These are phyloP conservation scores for Caenorhabditis briggsae DNA, from an alignment of 1,140 invertebrate genomes.

Conservation along the genomic window DNA sequence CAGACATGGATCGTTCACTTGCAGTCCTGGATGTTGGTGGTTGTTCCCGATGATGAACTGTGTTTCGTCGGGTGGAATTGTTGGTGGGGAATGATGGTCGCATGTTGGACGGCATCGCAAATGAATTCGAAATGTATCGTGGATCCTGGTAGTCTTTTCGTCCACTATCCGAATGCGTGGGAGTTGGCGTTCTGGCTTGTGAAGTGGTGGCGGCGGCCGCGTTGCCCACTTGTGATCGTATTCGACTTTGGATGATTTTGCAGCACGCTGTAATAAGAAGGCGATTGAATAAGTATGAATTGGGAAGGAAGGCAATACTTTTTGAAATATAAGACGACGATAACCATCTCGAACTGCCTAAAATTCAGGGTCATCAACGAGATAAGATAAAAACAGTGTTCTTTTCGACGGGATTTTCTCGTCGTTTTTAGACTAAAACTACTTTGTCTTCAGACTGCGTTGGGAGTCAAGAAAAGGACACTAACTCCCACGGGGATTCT, in stretches of 20 bases:
- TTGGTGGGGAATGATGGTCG: conserved; percentile 17
- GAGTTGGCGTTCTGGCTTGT: conserved; percentile 39
- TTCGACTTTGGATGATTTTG: conserved; percentile 44
- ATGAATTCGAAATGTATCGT: conserved; percentile 39
- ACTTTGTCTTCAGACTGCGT: background rate
- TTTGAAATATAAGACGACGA: background rate
- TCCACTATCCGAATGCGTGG: conserved; percentile 31
- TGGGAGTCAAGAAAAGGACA: background rate
- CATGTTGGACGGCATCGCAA: conserved; percentile 48
- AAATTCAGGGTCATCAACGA: background rate
- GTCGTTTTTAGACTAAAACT: conserved; percentile 10
- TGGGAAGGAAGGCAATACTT: background rate
- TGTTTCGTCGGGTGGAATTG: conserved; percentile 5
- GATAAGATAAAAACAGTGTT: background rate
- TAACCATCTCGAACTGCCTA: background rate
- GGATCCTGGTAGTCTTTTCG: conserved; percentile 47
- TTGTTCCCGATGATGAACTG: conserved; percentile 37
- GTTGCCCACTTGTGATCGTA: conserved; percentile 39
- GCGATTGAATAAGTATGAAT: background rate
- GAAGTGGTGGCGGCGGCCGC: conserved; percentile 5
- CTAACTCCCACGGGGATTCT: conserved; percentile 28
- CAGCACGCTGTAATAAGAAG: conserved; percentile 41
- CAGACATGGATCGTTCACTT: conserved; percentile 42
- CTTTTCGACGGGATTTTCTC: background rate
- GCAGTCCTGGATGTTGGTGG: conserved; percentile 24